Evolutionary conservation across 1,140 invertebrate species (phyloP).

Genomic region (Neomicropteryx cornuta): DNA sequence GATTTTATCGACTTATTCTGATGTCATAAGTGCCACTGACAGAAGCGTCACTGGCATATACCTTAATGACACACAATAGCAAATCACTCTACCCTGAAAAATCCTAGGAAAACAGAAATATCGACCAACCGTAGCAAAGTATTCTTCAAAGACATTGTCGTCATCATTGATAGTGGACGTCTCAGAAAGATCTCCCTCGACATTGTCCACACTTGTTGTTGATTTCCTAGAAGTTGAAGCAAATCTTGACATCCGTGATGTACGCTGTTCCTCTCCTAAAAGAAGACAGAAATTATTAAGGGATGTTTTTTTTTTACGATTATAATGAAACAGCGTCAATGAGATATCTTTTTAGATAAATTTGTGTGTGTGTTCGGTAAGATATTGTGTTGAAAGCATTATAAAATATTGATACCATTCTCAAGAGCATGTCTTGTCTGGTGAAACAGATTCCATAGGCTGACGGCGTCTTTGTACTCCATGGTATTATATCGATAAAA

Average conservation of each 20-base stretch:
- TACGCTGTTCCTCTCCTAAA: slow-evolving; percentile 32
- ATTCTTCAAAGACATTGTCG: slow-evolving; percentile 49
- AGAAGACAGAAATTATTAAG: slow-evolving; percentile 1
- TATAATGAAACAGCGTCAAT: slow-evolving; percentile 6
- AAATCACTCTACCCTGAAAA: too few species aligned
- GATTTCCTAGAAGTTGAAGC: slow-evolving; percentile 32
- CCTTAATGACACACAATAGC: too few species aligned
- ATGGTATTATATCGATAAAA: slow-evolving; percentile 82
- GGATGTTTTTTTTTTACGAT: background rate
- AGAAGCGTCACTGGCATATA: too few species aligned
- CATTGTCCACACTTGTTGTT: slow-evolving; percentile 34
- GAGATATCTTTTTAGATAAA: background rate
- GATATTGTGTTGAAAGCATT: too few species aligned
- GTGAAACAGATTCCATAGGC: slow-evolving; percentile 78
- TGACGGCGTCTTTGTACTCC: slow-evolving; percentile 85
- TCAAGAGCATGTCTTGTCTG: slow-evolving; percentile 39
- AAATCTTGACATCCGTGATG: slow-evolving; percentile 28
- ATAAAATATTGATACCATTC: slow-evolving; percentile 25
- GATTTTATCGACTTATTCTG: too few species aligned
- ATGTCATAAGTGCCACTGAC: too few species aligned
- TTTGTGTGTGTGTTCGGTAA: too few species aligned
- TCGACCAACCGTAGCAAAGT: slow-evolving; percentile 51
- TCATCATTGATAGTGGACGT: slow-evolving; percentile 61
- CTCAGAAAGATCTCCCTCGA: slow-evolving; percentile 53
- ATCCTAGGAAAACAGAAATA: too few species aligned